Percentiles rank a stretch among this genome's conserved stretches.
These are phyloP conservation scores for Solenodon paradoxus DNA, from an alignment of 2,113 vertebrate species.

Conservation along the genomic window DNA sequence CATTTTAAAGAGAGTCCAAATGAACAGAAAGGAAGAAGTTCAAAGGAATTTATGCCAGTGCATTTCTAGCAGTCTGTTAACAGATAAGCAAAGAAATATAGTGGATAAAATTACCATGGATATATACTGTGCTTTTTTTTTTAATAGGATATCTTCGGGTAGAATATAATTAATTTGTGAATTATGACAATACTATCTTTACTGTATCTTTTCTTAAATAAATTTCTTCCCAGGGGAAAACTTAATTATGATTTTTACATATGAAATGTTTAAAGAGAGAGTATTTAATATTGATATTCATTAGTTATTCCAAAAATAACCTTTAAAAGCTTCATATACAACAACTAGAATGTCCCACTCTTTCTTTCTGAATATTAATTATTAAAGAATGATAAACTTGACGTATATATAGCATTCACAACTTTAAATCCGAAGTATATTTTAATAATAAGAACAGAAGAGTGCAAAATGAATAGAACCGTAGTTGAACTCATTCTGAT, in stretches of 20 bases:
- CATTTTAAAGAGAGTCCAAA: background rate
- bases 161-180: background rate
- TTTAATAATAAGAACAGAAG: background rate
- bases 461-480: background rate
- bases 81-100: background rate
- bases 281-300: background rate
- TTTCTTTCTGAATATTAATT: background rate
- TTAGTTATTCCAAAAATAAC: background rate
- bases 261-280: background rate
- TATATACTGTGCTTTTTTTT: background rate
- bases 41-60: background rate
- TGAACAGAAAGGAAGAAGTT: background rate
- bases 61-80: background rate
- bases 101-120: background rate
- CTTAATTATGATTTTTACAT: background rate
- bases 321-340: background rate
- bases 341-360: background rate
- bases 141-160: background rate
- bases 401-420: background rate
- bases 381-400: background rate
- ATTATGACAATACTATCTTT: background rate
- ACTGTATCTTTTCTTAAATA: background rate
- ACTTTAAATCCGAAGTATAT: background rate
- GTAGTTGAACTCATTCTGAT: background rate
- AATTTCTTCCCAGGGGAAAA: background rate